A percentile compares a stretch with the other conserved stretches of the same genome.
These are phyloP conservation scores for Apus apus DNA, from an alignment of 2,113 vertebrate species.

Conservation along the genomic window DNA sequence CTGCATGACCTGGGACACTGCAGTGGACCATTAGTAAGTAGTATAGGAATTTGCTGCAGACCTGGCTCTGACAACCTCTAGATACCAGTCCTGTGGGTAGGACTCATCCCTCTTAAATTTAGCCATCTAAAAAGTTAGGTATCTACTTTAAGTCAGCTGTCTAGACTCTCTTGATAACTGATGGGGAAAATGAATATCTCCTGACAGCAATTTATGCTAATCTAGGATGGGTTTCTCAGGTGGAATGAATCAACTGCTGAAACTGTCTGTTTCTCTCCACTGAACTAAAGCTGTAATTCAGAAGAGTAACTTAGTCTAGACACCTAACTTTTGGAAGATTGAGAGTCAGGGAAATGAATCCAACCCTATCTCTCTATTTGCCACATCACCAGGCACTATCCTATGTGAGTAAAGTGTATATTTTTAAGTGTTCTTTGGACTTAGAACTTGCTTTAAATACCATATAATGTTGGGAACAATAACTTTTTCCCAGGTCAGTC, in stretches of 20 bases:
- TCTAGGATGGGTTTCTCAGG: not conserved
- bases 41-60: not conserved
- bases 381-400: not conserved
- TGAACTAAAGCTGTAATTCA: not conserved
- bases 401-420: not conserved
- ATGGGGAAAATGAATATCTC: not conserved
- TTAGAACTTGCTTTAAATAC: not conserved
- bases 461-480: not conserved
- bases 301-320: not conserved
- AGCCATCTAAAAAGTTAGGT: not conserved
- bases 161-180: not conserved
- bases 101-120: not conserved
- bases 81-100: not conserved
- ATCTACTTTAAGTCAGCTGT: not conserved
- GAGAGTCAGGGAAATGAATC: not conserved
- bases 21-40: not conserved
- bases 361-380: not conserved
- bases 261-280: constrained; percentile 5
- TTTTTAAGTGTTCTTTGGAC: not conserved
- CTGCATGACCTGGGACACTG: not conserved
- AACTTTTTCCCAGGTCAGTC: not conserved
- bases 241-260: not conserved
- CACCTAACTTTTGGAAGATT: not conserved
- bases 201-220: constrained; percentile 12
- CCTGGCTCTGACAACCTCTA: not conserved